Evolutionary conservation across 2,888 invertebrate genomes (phyloP), one percentile per base, ranked within the genome.

Genomic region (Microplitis manilae): DNA sequence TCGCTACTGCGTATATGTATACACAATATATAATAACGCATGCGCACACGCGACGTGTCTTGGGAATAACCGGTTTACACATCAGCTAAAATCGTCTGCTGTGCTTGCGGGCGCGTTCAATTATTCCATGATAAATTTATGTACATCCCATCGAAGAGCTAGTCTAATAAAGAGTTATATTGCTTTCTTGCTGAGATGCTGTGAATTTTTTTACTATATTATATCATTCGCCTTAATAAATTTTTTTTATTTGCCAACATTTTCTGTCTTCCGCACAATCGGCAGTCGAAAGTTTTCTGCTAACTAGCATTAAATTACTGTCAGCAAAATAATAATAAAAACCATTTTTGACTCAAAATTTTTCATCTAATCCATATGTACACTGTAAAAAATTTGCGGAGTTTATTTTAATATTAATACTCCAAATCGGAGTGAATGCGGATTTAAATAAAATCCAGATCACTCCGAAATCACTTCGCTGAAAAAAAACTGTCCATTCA

Each of bases 101-200:
- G 68, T 40, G 67, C 67, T 39, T 65, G 67, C 67, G 38, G n/a
- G 76, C 77, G 79, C 73, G 80, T 81, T 83, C 82, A 82, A 83
- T 84, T 85, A 85, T 84, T 81, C 82, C 80, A 80, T 83, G 82
- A 81, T 83, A 83, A 85, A 83, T 84, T 82, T 50, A 50, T 50
- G 13, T 77, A 77, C 79, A 72, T 79, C 76, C 78, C 80, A 80
- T 79, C 81, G 80, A 82, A 83, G 39, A 41, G 41, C 9, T 41
- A 41, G 13, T 64, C 41, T 41, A 65, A 73, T 73, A 73, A 40
- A 71, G 30, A 72, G 15, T 39, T 62, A 40, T 72, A 50, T 50
- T 50, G 8, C 13, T 38, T 72, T 72, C 60, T 70, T 50, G 30
- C 38, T 20, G 71, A n/a, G 17, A 64, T 62, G 64, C 13, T 50